Percentiles rank a stretch among this genome's conserved stretches.
phyloP scores from a whole-genome alignment of 2,797 vertebrate species.

The Phataginus tricuspis region DNA sequence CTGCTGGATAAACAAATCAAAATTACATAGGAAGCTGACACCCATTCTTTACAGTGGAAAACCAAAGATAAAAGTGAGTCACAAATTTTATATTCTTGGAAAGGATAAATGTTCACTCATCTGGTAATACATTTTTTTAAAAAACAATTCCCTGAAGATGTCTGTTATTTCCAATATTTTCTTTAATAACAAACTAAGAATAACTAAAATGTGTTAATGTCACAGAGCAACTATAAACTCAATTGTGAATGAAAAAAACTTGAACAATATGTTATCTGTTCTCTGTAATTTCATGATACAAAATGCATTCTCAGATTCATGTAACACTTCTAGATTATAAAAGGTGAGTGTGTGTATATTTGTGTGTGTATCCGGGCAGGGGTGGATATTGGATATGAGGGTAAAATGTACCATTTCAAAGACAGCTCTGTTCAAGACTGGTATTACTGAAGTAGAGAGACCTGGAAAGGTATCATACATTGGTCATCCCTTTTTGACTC shows the following conservation, averaged over 20 bases:
- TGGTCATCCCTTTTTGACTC: neutral
- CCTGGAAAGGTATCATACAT: neutral
- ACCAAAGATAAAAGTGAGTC: conserved; percentile 89
- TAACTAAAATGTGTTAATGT: conserved; percentile 83
- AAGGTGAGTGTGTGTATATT: neutral
- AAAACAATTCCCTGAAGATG: conserved; percentile 77
- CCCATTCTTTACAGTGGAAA: conserved; percentile 87
- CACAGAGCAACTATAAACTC: conserved; percentile 77
- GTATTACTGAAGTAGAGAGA: neutral
- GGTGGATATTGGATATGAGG: neutral
- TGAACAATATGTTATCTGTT: conserved; percentile 67
- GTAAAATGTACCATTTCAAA: neutral
- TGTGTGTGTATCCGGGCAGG: neutral
- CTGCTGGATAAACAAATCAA: conserved; percentile 92
- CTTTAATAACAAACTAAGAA: conserved; percentile 83
- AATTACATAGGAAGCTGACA: conserved; percentile 89
- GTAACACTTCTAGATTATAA: conserved; percentile 40
- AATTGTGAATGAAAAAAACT: conserved; percentile 68
- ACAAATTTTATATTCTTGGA: conserved; percentile 87
- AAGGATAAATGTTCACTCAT: conserved; percentile 82
- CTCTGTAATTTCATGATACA: conserved; percentile 15
- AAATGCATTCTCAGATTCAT: neutral
- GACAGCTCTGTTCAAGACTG: neutral
- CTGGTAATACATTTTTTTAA: conserved; percentile 77
- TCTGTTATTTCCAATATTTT: conserved; percentile 86